Percentiles rank a stretch among this genome's conserved stretches.
These are phyloP conservation scores for Lasioglossum morio DNA, from an alignment of 2,888 invertebrate species.

Conservation along the genomic window DNA sequence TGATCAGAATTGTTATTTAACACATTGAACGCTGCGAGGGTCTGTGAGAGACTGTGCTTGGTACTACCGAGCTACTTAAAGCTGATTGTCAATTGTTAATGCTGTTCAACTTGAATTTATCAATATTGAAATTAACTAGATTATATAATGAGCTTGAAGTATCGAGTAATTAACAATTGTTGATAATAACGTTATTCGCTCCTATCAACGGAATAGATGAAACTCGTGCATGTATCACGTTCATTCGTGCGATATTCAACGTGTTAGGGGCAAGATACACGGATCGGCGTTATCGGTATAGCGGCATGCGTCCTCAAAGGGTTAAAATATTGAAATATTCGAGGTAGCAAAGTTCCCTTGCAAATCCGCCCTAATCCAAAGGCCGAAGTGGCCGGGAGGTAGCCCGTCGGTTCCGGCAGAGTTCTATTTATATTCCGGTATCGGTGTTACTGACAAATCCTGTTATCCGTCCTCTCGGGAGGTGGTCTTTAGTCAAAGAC, in stretches of 20 bases:
- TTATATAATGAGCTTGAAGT: background rate
- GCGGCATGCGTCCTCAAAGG: background rate
- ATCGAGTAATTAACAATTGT: background rate
- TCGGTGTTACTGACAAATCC: conserved; percentile 50
- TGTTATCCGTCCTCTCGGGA: conserved; percentile 49
- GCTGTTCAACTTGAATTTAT: background rate
- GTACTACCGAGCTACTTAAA: background rate
- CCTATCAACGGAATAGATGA: background rate
- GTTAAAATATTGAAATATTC: conserved; percentile 1
- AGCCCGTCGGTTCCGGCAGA: background rate
- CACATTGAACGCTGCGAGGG: too few species aligned
- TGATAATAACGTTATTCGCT: background rate
- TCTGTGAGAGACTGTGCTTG: too few species aligned
- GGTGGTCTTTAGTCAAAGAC: conserved; percentile 63
- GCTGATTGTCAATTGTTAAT: background rate
- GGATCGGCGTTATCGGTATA: background rate
- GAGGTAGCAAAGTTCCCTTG: background rate
- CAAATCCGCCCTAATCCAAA: background rate
- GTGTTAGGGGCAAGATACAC: background rate
- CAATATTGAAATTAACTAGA: background rate
- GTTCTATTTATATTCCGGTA: conserved; percentile 18
- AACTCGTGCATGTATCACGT: background rate
- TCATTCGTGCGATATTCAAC: background rate
- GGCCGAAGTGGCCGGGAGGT: background rate
- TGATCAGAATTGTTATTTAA: background rate